phyloP scores from a whole-genome alignment of 2,113 vertebrate species.

The Ciconia maguari region DNA sequence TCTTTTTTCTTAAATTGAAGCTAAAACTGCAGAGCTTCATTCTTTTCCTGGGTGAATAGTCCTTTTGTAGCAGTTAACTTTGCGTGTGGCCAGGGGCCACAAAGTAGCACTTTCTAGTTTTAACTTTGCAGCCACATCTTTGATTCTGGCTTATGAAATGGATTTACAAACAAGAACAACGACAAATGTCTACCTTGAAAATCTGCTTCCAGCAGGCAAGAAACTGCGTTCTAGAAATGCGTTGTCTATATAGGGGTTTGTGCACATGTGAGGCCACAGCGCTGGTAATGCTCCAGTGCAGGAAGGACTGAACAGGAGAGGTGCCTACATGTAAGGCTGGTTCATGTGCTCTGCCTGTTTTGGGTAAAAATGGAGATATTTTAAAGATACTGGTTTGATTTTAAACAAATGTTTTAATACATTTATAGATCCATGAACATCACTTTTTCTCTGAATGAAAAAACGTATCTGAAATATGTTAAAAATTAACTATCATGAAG shows the following conservation, averaged over 20 bases:
- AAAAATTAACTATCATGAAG: neutral
- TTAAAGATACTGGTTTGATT: neutral
- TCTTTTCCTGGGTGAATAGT: neutral
- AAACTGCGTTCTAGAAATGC: neutral
- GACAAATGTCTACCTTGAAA: neutral
- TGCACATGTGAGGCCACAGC: neutral
- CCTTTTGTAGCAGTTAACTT: neutral
- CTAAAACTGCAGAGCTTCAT: neutral
- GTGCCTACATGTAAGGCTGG: neutral
- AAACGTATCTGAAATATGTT: neutral
- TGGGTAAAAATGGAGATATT: neutral
- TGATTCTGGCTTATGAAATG: neutral
- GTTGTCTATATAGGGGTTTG: rapidly evolving
- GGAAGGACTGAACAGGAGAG: neutral
- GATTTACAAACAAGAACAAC: neutral
- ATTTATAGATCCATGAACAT: neutral
- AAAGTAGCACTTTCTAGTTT: neutral
- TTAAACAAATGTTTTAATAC: neutral
- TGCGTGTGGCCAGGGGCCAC: neutral
- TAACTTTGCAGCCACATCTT: neutral
- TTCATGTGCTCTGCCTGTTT: neutral
- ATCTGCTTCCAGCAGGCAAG: neutral
- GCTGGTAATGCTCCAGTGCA: neutral
- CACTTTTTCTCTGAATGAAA: neutral
- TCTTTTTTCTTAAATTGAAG: neutral